phyloP scores from a whole-genome alignment of 2,888 invertebrate species.

The Pycnomerus fuliginosus region DNA sequence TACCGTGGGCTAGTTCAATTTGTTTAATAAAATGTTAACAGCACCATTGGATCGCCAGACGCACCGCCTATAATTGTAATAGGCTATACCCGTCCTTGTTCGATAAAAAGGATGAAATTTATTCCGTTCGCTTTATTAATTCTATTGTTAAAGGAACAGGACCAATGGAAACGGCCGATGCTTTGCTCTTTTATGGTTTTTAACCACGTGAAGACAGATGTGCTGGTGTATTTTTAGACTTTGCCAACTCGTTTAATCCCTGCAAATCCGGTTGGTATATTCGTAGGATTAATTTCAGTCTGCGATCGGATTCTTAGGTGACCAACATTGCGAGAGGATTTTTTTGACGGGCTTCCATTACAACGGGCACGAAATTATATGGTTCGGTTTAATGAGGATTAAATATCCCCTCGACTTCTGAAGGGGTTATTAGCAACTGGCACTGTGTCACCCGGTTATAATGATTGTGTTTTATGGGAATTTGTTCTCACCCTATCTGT shows the following conservation, averaged over 20 bases:
- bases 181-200: conserved; percentile 20
- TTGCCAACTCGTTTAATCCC: conserved; percentile 13
- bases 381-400: conserved; percentile 23
- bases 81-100: conserved; percentile 16
- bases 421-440: too few relatives aligned
- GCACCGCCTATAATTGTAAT: conserved; percentile 14
- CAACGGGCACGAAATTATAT: conserved; percentile 16
- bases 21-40: conserved; percentile 13
- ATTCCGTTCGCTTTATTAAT: conserved; percentile 22
- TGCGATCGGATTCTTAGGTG: conserved; percentile 8
- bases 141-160: conserved; percentile 31
- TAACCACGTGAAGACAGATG: conserved; percentile 18
- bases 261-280: conserved; percentile 21
- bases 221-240: conserved; percentile 11
- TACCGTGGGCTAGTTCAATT: conserved; percentile 4
- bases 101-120: conserved; percentile 17
- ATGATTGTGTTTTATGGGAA: too few relatives aligned
- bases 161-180: conserved; percentile 27
- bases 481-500: too few relatives aligned
- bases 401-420: conserved; percentile 9
- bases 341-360: conserved; percentile 18
- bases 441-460: too few relatives aligned
- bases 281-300: conserved; percentile 13
- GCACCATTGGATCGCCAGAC: conserved; percentile 11
- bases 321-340: conserved; percentile 19